Evolutionary conservation across 2,113 vertebrate genomes (phyloP).

Genomic region (Odontesthes bonariensis): DNA sequence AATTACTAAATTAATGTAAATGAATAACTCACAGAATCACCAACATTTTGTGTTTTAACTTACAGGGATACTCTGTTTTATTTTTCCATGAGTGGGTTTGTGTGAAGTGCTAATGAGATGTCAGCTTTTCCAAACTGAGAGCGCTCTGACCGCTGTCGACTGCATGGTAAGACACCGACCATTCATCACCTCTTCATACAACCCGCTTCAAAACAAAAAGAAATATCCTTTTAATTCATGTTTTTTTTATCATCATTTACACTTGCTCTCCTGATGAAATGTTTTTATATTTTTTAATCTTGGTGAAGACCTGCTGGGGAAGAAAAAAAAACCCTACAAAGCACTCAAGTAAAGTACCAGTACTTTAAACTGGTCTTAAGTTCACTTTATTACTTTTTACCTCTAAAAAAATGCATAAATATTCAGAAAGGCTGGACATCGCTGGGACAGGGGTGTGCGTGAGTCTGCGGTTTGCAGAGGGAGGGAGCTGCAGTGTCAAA

Average conservation of each 20-base stretch:
- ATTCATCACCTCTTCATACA: too few species aligned
- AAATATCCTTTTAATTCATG: not conserved
- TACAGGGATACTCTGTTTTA: not conserved
- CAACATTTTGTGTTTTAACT: not conserved
- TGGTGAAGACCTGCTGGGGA: not conserved
- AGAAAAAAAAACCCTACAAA: constrained; percentile 16
- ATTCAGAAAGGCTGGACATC: constrained; percentile 35
- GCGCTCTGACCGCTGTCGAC: too few species aligned
- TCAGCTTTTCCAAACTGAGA: too few species aligned
- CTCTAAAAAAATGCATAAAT: constrained; percentile 20
- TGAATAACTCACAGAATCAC: not conserved
- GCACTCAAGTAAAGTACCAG: constrained; percentile 27
- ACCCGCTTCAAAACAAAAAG: too few species aligned
- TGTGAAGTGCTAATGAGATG: not conserved
- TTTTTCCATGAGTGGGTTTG: not conserved
- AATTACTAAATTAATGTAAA: not conserved
- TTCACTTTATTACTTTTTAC: constrained; percentile 56
- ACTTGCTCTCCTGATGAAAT: not conserved
- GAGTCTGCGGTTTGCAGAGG: constrained; percentile 71
- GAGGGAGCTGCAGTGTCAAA: constrained; percentile 78
- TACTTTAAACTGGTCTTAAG: constrained; percentile 40
- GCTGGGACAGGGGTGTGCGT: constrained; percentile 22
- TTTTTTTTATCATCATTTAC: not conserved
- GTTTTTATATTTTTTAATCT: constrained; percentile 4
- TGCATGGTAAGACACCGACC: too few species aligned